Base-by-base conservation (phyloP, 2,888 invertebrate genomes). In the Platerodrilus igneus region DNA sequence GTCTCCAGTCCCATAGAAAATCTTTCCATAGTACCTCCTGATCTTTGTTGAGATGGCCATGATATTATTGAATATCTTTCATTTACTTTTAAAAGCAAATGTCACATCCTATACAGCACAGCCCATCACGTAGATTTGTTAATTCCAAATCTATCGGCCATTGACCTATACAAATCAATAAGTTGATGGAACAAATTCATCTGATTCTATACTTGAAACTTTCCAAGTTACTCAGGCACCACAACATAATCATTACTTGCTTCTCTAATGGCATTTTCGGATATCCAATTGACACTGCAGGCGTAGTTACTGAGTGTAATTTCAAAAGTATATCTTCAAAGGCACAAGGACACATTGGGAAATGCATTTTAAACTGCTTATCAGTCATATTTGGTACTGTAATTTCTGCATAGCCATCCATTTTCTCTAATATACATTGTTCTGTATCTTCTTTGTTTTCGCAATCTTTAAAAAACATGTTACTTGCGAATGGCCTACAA, bases 181-280 rank as follows among this genome's bases (percentile, higher is more conserved):
- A n/a, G n/a, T n/a, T n/a, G n/a, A n/a, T n/a, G n/a, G n/a, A n/a
- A n/a, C n/a, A n/a, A n/a, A n/a, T n/a, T n/a, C n/a, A n/a, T n/a
- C n/a, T n/a, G n/a, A n/a, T n/a, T n/a, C n/a, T n/a, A n/a, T 22
- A 22, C 25, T 14, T 11, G 14, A 25, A 25, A 10, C 10, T 11
- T 25, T 25, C 25, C n/a, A 25, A 6, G n/a, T 25, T 25, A 13
- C 8, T 14, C 13, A 11, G 8, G 8, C 11, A 25, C 25, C 11
- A 25, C 13, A 25, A 4, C 5, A 14, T n/a, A 25, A 25, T 25
- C 25, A 25, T 25, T 3, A 9, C 25, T 10, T 25, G 25, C 14
- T 25, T 25, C 3, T 25, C 25, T 3, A 25, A 8, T 4, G 9
- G 10, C 8, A 25, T 3, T 11, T 25, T 8, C 6, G 11, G 11